These are phyloP conservation scores for Cotesia congregata DNA, from an alignment of 2,888 invertebrate species.

Conservation along the genomic window DNA sequence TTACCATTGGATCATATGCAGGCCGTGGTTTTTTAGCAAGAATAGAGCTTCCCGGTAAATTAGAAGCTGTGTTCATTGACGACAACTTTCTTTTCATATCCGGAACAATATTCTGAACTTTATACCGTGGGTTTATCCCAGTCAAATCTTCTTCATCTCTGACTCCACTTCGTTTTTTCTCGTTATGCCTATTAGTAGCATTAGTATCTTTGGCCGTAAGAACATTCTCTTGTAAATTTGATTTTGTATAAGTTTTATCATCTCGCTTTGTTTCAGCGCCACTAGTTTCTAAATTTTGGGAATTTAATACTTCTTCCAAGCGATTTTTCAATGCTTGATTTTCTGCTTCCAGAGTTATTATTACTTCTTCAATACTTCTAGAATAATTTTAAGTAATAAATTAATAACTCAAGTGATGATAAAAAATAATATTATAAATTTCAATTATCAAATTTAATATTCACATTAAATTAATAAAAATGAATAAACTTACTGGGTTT, in stretches of 20 bases:
- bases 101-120: constrained; percentile 3
- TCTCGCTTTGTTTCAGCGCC: background rate
- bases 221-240: background rate
- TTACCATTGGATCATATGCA: constrained; percentile 25
- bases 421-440: background rate
- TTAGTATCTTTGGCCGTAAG: background rate
- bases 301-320: background rate
- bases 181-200: background rate
- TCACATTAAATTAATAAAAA: background rate
- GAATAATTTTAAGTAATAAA: background rate
- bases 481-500: background rate
- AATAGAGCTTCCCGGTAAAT: constrained; percentile 25
- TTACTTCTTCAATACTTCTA: background rate
- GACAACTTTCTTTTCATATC: constrained; percentile 8
- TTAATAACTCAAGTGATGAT: background rate
- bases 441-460: no score
- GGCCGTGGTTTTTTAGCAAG: constrained; percentile 37
- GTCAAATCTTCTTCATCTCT: constrained; percentile 11
- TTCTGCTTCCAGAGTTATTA: background rate
- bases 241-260: background rate
- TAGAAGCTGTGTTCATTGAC: background rate
- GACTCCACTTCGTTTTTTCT: background rate
- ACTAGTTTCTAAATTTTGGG: background rate
- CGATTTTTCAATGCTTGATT: background rate
- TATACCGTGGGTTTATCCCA: background rate